A percentile compares a stretch with the other conserved stretches of the same genome.
Conservation (phyloP, 2,113 vertebrate genomes). For the Passer domesticus region DNA sequence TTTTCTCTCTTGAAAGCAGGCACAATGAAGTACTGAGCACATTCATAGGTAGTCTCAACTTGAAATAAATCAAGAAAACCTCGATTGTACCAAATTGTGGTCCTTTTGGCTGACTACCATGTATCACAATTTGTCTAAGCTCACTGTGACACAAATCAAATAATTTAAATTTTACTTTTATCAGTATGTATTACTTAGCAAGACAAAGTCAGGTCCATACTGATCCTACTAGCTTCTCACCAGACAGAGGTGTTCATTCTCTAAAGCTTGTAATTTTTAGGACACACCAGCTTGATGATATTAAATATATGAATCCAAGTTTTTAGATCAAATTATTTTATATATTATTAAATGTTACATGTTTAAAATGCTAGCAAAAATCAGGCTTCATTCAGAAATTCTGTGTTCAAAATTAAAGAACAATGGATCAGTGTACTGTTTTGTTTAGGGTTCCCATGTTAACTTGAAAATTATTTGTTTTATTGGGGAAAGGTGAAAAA, state of each 20-base stretch:
- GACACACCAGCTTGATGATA: not conserved
- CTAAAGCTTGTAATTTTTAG: not conserved
- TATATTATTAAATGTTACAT: not conserved
- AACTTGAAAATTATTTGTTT: not conserved
- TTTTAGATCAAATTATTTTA: not conserved
- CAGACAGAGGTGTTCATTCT: not conserved
- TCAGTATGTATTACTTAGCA: not conserved
- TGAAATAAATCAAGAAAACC: not conserved
- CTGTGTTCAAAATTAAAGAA: not conserved
- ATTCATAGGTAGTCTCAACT: not conserved
- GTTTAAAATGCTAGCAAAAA: not conserved
- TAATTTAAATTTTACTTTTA: not conserved
- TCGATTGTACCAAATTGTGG: not conserved
- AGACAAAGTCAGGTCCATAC: not conserved
- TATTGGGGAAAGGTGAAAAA: not conserved
- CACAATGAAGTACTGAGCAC: not conserved
- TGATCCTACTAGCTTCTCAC: not conserved
- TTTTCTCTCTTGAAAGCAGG: not conserved
- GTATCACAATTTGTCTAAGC: not conserved
- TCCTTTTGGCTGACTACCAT: not conserved
- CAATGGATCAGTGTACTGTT: not conserved
- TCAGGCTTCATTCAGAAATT: not conserved
- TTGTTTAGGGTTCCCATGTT: not conserved
- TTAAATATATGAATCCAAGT: not conserved
- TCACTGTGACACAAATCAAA: not conserved